Base-by-base conservation (phyloP, 2,888 invertebrate genomes). In the Tetheella fluctuosa region DNA sequence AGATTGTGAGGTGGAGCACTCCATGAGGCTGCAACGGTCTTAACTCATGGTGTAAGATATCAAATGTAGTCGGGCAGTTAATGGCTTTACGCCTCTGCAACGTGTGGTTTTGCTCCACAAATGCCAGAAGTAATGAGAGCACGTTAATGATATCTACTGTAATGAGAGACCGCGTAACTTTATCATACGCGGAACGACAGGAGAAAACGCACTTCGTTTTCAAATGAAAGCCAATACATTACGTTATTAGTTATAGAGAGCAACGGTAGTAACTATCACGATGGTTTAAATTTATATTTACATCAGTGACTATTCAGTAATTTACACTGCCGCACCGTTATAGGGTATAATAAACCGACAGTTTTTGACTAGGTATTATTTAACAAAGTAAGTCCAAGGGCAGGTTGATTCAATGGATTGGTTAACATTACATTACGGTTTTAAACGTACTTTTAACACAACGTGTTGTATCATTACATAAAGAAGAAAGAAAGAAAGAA, bases 191-290 rank as follows among this genome's bases (percentile, higher is more conserved):
- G 80, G 80, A 80, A 80, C 80, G 85, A 81, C 81, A 71, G 77
- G 88, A 87, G 89, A 90, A 89, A 91, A 71, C 75, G 74, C 79
- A 83, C 84, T 85, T 85, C 82, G 79, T 84, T 85, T 83, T 81
- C 86, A 82, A 88, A 89, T 83, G 89, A 88, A 88, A 90, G 87
- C 82, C 78, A 84, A 88, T 25, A 86, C 82, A 79, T 85, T 79
- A 83, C 71, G 67, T 73, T n/a, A n/a, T n/a, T n/a, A 79, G 70
- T 69, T 77, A 73, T 74, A 77, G 71, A 71, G 77, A 76, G 69
- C 75, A 76, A 72, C 77, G 79, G 82, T 84, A 83, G 80, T 76
- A 54, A 86, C 87, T 88, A 87, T 89, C 89, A 74, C 82, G 74
- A 62, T 7, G 74, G 79, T 84, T 81, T 76, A 69, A 79, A 82